Percentiles rank a stretch among this genome's conserved stretches.
Evolutionary conservation across 35 echinoderm and acorn worm species (phyloP).

Genomic region (Ophiothrix spiculata): DNA sequence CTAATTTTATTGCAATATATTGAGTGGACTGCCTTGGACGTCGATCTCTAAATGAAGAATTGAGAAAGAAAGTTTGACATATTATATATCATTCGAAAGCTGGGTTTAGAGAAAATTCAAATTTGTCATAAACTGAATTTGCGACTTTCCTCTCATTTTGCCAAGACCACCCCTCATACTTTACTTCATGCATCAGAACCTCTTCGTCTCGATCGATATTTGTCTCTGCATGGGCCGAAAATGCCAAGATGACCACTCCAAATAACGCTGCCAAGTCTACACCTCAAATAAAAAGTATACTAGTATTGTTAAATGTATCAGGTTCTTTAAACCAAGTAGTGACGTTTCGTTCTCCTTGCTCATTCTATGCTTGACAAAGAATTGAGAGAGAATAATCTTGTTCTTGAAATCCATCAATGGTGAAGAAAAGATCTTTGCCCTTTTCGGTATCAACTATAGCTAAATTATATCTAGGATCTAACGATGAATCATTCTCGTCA

Average conservation of each 20-base stretch:
- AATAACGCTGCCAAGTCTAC: background rate
- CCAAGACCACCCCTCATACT: too few species aligned
- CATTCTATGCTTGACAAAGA: background rate
- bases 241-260: background rate
- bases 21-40: too few species aligned
- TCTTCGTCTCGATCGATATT: too few species aligned
- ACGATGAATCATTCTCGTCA: background rate
- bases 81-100: too few species aligned
- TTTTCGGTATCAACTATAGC: background rate
- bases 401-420: background rate
- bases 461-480: background rate
- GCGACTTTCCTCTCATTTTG: too few species aligned
- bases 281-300: background rate
- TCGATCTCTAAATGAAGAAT: too few species aligned
- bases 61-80: too few species aligned
- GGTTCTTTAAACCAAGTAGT: background rate
- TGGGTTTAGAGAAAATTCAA: too few species aligned
- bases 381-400: background rate
- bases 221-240: too few species aligned
- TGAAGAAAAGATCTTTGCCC: background rate
- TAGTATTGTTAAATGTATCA: background rate
- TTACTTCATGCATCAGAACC: too few species aligned
- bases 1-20: too few species aligned
- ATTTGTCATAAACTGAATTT: too few species aligned
- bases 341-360: background rate